Percentiles rank a stretch among this genome's conserved stretches.
Conservation (phyloP, 2,113 vertebrate species). For the Megaceryle maxima region DNA sequence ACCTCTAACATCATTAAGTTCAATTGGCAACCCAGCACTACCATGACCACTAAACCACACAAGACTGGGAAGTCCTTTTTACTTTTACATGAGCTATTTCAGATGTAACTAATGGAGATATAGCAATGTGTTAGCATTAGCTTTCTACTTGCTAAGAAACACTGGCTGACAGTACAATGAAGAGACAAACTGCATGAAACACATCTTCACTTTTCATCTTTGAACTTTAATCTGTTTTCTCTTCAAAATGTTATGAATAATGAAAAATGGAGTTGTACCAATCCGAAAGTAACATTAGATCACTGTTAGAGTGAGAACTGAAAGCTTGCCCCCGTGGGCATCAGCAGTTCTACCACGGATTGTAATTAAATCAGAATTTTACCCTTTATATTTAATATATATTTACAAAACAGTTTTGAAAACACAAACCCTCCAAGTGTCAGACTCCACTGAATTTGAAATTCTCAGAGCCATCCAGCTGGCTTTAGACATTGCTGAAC, state of each 20-base stretch:
- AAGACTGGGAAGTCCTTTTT: neutral
- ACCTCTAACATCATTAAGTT: too few species aligned
- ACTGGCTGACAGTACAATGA: neutral
- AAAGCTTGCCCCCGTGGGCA: neutral
- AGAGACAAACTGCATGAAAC: neutral
- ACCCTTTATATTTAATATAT: neutral
- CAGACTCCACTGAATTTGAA: neutral
- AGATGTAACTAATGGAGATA: neutral
- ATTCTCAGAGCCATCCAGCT: too few species aligned
- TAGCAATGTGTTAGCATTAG: neutral
- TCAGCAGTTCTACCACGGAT: neutral
- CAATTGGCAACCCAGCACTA: too few species aligned
- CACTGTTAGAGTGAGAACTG: neutral
- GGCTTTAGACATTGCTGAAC: too few species aligned
- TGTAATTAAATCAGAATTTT: neutral
- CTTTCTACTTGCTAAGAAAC: neutral
- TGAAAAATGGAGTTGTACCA: neutral
- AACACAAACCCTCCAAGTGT: neutral
- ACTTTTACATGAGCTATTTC: neutral
- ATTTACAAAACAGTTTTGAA: neutral
- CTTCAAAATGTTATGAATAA: neutral
- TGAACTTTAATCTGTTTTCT: neutral
- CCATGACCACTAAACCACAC: too few species aligned
- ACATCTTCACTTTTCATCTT: neutral
- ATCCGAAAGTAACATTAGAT: neutral